Percentiles rank a stretch among this genome's conserved stretches.
These are phyloP conservation scores for Myrmecobius fasciatus DNA, from an alignment of 2,113 vertebrate genomes.

Conservation along the genomic window DNA sequence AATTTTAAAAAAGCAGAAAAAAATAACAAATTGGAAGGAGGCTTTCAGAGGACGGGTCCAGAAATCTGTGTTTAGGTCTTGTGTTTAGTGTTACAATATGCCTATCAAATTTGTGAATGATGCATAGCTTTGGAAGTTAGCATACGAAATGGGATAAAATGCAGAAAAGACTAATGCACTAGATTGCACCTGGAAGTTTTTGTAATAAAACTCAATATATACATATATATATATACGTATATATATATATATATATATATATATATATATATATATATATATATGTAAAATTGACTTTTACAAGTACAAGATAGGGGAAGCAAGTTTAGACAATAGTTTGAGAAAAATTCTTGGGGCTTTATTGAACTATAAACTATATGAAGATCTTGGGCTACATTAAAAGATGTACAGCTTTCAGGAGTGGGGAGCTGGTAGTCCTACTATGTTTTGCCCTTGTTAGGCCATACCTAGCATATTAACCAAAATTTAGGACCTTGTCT, in stretches of 20 bases:
- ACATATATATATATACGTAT: neutral
- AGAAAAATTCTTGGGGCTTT: neutral
- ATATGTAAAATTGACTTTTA: neutral
- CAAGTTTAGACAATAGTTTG: neutral
- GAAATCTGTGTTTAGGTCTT: too few species aligned
- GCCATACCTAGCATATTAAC: neutral
- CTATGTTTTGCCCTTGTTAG: neutral
- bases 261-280: neutral
- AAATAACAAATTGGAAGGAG: too few species aligned
- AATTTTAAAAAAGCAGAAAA: too few species aligned
- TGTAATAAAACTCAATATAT: neutral
- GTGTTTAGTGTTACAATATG: neutral
- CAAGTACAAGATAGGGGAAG: neutral
- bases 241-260: neutral
- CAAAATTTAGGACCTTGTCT: neutral
- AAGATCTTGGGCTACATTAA: neutral
- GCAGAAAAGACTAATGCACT: neutral
- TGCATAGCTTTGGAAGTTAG: neutral
- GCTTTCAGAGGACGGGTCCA: too few species aligned
- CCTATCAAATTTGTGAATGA: neutral
- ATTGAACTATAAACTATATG: neutral
- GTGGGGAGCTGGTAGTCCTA: too few species aligned
- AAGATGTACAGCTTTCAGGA: neutral
- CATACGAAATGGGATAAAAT: neutral
- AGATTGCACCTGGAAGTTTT: neutral